A percentile compares a stretch with the other conserved stretches of the same genome.
These are phyloP conservation scores for Pelobates fuscus DNA, from an alignment of 2,113 vertebrate genomes.

Conservation along the genomic window DNA sequence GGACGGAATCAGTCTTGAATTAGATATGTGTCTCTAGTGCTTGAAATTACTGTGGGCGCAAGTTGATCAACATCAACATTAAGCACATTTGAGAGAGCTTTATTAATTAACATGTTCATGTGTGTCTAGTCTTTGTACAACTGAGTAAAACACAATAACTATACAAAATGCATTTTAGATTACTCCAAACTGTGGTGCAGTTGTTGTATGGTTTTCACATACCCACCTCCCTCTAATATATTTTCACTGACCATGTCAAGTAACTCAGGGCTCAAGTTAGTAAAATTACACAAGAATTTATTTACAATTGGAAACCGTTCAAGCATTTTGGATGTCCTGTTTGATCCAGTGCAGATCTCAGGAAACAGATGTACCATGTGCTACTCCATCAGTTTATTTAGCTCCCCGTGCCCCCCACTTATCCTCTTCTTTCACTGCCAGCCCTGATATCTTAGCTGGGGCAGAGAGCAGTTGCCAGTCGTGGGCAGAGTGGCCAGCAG, in stretches of 20 bases:
- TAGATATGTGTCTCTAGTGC: slow-evolving; percentile 5
- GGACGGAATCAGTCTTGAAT: slow-evolving; percentile 18
- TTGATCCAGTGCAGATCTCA: background rate
- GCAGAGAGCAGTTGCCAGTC: slow-evolving; percentile 14
- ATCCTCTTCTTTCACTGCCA: background rate
- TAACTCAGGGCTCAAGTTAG: too few species aligned
- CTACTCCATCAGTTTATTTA: background rate
- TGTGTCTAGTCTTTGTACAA: too few species aligned
- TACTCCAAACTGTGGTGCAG: too few species aligned
- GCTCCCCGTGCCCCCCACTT: background rate
- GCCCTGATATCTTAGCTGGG: slow-evolving; percentile 1
- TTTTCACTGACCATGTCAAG: too few species aligned
- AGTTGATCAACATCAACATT: slow-evolving; percentile 38
- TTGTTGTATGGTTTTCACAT: too few species aligned
- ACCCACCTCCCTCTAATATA: too few species aligned
- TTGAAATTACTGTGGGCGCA: background rate
- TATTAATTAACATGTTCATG: too few species aligned
- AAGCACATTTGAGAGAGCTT: slow-evolving; percentile 1
- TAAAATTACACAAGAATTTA: too few species aligned
- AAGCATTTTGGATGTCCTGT: too few species aligned
- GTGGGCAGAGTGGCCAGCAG: slow-evolving; percentile 26
- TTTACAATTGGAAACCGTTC: too few species aligned
- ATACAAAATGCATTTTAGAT: too few species aligned
- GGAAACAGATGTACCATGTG: background rate
- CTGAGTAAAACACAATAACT: too few species aligned